Conservation (phyloP, 2,797 vertebrate genomes). For the Ateles fusciceps region DNA sequence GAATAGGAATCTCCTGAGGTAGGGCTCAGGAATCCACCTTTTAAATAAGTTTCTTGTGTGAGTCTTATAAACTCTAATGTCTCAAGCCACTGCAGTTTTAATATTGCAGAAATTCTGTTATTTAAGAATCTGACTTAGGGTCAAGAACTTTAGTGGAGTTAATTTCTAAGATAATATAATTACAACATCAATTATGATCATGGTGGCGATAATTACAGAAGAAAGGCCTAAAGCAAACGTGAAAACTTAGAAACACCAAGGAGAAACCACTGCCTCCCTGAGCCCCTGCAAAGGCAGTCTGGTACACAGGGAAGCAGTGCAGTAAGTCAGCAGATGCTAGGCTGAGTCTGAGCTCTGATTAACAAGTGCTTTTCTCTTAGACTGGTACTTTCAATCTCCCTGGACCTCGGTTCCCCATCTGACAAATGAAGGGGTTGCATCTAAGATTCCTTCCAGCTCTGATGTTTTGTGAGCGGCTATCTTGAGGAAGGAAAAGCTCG, state of each 20-base stretch:
- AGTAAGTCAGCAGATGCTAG: accelerated
- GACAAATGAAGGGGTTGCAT: background rate
- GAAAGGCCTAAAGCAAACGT: background rate
- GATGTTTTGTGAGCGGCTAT: background rate
- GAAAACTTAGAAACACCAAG: background rate
- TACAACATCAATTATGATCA: slow-evolving; percentile 51
- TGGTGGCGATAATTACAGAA: background rate
- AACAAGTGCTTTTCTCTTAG: background rate
- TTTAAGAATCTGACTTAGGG: slow-evolving; percentile 19
- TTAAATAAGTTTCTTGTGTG: background rate
- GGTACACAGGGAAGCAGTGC: accelerated
- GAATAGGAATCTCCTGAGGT: background rate
- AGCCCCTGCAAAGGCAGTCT: background rate
- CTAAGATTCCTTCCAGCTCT: background rate
- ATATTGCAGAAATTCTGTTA: background rate
- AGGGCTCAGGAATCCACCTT: background rate
- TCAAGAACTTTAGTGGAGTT: slow-evolving; percentile 17
- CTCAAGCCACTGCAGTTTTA: background rate
- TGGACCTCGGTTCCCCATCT: background rate
- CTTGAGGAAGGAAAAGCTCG: background rate
- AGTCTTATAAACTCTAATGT: background rate
- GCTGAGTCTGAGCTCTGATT: background rate
- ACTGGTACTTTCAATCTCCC: background rate
- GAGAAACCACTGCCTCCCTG: background rate
- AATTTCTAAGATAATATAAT: slow-evolving; percentile 52